These are phyloP conservation scores for Dasypolia templi DNA, from an alignment of 2,888 invertebrate genomes.

Conservation along the genomic window DNA sequence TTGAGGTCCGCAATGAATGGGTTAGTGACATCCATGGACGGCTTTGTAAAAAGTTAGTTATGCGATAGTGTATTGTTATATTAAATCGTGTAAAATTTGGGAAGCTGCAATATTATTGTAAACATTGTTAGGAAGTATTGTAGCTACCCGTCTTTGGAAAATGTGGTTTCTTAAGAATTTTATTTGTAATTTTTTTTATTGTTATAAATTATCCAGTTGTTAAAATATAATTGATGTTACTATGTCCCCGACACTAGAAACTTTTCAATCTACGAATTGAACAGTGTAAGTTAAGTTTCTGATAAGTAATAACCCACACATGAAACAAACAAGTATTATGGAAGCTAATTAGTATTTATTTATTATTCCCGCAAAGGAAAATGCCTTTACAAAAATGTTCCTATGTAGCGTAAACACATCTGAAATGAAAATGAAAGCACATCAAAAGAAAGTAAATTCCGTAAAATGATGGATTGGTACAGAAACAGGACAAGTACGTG, in stretches of 20 bases:
- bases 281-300: not conserved
- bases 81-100: not conserved
- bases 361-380: not conserved
- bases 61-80: constrained; percentile 39
- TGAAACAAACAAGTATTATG: not conserved
- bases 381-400: constrained; percentile 8
- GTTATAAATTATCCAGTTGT: too few species aligned
- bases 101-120: not conserved
- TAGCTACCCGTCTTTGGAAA: not conserved
- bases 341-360: constrained; percentile 2
- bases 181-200: not conserved
- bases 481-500: constrained; percentile 52
- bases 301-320: too few species aligned
- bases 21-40: constrained; percentile 11
- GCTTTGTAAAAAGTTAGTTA: constrained; percentile 37
- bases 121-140: not conserved
- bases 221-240: not conserved
- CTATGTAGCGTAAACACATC: constrained; percentile 19
- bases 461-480: constrained; percentile 46
- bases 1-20: constrained; percentile 30
- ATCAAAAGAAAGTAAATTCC: constrained; percentile 51
- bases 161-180: not conserved
- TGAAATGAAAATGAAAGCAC: constrained; percentile 44
- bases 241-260: not conserved
- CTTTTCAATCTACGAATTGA: not conserved